Conservation (phyloP, 2,797 vertebrate species). For the Novumbra hubbsi region DNA sequence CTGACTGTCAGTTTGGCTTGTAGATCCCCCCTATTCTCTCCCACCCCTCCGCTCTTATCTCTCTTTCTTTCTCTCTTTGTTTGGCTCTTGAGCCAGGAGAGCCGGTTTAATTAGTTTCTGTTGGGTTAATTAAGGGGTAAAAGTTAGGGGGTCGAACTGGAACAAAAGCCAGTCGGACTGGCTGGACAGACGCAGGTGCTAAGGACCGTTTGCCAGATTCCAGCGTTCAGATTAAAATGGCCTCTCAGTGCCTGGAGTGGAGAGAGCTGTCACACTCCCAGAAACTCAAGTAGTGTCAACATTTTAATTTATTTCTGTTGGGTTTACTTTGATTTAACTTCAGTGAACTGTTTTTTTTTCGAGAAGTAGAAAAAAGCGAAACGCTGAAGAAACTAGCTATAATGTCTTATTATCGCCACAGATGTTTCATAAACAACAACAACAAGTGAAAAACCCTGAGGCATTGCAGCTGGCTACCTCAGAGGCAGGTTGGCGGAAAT, state of each 20-base stretch:
- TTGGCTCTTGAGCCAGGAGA: slow-evolving; percentile 67
- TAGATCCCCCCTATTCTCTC: slow-evolving; percentile 18
- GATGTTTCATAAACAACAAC: not conserved
- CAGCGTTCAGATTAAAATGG: slow-evolving; percentile 71
- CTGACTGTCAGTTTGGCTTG: slow-evolving; percentile 46
- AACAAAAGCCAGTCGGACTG: slow-evolving; percentile 74
- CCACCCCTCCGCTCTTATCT: slow-evolving; percentile 25
- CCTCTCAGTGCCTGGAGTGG: slow-evolving; percentile 55
- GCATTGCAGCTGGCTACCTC: not conserved
- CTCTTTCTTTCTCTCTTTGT: slow-evolving; percentile 43
- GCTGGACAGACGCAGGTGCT: slow-evolving; percentile 72
- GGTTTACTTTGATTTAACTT: not conserved
- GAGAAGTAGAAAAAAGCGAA: not conserved
- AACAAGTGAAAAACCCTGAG: not conserved
- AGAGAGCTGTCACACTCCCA: slow-evolving; percentile 25
- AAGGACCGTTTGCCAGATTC: slow-evolving; percentile 68
- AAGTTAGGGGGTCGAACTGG: slow-evolving; percentile 71
- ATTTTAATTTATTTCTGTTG: not conserved
- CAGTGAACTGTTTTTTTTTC: not conserved
- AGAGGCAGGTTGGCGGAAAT: slow-evolving; percentile 12
- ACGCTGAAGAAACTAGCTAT: not conserved
- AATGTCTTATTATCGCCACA: not conserved
- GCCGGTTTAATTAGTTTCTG: slow-evolving; percentile 81
- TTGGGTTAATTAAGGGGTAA: slow-evolving; percentile 78
- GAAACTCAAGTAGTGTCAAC: slow-evolving; percentile 26